Evolutionary conservation across 2,113 vertebrate species (phyloP).

Genomic region (Meles meles): DNA sequence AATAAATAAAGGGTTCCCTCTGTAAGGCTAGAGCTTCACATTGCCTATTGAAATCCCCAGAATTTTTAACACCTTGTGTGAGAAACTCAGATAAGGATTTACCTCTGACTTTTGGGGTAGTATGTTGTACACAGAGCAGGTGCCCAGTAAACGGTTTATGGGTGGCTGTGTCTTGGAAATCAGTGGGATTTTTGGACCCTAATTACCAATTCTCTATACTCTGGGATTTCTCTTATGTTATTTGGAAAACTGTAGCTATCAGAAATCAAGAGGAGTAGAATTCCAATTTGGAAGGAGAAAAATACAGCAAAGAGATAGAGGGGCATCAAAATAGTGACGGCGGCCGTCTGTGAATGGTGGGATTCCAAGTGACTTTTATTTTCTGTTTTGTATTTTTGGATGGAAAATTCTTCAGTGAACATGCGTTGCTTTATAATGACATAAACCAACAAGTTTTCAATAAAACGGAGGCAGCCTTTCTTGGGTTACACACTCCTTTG

Average conservation of each 20-base stretch:
- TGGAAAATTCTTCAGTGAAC: background rate
- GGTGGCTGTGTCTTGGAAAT: background rate
- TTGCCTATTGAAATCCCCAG: conserved; percentile 19
- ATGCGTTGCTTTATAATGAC: background rate
- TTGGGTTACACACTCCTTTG: background rate
- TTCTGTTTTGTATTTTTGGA: background rate
- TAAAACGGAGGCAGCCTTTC: background rate
- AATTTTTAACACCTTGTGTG: conserved; percentile 50
- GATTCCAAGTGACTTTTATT: conserved; percentile 20
- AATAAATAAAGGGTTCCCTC: background rate
- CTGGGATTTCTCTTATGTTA: background rate
- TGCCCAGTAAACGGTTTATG: background rate
- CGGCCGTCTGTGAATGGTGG: background rate
- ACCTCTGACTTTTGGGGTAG: background rate
- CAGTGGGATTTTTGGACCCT: conserved; percentile 23
- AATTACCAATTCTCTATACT: background rate
- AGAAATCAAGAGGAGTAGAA: background rate
- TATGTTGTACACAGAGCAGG: background rate
- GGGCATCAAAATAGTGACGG: background rate
- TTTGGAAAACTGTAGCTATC: conserved; percentile 1
- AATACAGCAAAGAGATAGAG: background rate
- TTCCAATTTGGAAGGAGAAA: conserved; percentile 2
- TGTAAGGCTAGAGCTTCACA: background rate
- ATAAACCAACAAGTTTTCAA: background rate
- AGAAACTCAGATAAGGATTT: conserved; percentile 31